A percentile compares a stretch with the other conserved stretches of the same genome.
phyloP scores from a whole-genome alignment of 2,113 vertebrate species.

The Pao palembangensis region DNA sequence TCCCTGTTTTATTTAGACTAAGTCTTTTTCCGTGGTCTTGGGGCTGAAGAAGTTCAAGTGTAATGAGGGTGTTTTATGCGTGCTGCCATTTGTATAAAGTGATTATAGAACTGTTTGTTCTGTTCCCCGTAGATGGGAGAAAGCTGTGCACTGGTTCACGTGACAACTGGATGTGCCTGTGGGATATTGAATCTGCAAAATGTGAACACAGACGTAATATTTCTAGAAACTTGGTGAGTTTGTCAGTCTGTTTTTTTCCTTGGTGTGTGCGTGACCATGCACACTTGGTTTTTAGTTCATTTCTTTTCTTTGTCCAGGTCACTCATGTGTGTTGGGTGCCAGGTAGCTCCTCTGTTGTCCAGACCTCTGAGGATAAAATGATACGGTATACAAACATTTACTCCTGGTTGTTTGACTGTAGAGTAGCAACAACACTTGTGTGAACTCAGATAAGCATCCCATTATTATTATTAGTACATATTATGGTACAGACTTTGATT shows the following conservation, averaged over 20 bases:
- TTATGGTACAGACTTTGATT: too few relatives aligned
- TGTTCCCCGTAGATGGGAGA: constrained; percentile 73
- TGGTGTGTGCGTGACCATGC: background rate
- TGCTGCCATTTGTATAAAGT: background rate
- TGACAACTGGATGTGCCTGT: constrained; percentile 90
- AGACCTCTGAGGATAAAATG: constrained; percentile 94
- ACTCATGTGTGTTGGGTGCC: constrained; percentile 97
- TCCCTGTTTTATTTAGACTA: constrained; percentile 3
- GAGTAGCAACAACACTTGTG: background rate
- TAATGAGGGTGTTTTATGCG: background rate
- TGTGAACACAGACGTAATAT: constrained; percentile 80
- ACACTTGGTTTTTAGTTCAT: constrained; percentile 5
- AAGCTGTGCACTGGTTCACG: constrained; percentile 89
- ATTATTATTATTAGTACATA: too few relatives aligned
- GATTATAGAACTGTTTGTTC: background rate
- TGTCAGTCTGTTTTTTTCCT: background rate
- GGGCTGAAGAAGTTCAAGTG: background rate
- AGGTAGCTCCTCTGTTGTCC: constrained; percentile 80
- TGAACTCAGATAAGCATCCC: too few relatives aligned
- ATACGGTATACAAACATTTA: constrained; percentile 75
- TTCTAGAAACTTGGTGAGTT: constrained; percentile 90
- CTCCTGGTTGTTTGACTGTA: background rate
- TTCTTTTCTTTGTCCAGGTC: constrained; percentile 74
- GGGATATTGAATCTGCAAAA: constrained; percentile 86
- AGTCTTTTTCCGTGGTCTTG: too few relatives aligned